phyloP scores from a whole-genome alignment of 2,888 invertebrate genomes.

The Carabus problematicus region DNA sequence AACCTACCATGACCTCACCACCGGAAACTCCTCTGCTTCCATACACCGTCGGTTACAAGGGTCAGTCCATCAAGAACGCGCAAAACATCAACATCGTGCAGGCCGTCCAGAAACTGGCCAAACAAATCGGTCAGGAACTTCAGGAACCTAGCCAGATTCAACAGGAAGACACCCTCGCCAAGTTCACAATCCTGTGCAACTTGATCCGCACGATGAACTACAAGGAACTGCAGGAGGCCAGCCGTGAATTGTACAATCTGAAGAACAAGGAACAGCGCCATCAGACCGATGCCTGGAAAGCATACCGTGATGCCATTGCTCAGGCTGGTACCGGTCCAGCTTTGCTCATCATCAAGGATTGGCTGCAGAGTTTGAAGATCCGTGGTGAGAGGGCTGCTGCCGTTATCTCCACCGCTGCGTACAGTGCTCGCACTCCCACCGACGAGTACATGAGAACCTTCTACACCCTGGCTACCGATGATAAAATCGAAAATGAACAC shows the following conservation, averaged over 20 bases:
- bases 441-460: slow-evolving; percentile 67
- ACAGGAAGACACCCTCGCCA: slow-evolving; percentile 65
- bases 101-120: slow-evolving; percentile 56
- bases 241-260: slow-evolving; percentile 61
- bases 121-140: slow-evolving; percentile 68
- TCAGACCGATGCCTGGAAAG: slow-evolving; percentile 65
- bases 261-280: slow-evolving; percentile 51
- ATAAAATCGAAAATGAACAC: slow-evolving; percentile 62
- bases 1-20: slow-evolving; percentile 53
- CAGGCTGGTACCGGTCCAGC: slow-evolving; percentile 75
- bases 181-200: slow-evolving; percentile 67
- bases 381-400: slow-evolving; percentile 67
- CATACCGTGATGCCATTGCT: slow-evolving; percentile 70
- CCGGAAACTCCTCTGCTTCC: slow-evolving; percentile 61
- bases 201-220: slow-evolving; percentile 68
- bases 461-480: slow-evolving; percentile 65
- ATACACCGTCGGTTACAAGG: slow-evolving; percentile 60
- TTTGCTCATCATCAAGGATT: slow-evolving; percentile 66
- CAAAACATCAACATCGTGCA: slow-evolving; percentile 49
- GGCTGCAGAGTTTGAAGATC: slow-evolving; percentile 66
- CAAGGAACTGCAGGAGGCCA: slow-evolving; percentile 66
- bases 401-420: slow-evolving; percentile 64
- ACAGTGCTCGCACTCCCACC: slow-evolving; percentile 68
- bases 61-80: slow-evolving; percentile 56
- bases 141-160: slow-evolving; percentile 66